These are phyloP conservation scores for Tipula confusa DNA, from an alignment of 2,888 invertebrate genomes.

Conservation along the genomic window DNA sequence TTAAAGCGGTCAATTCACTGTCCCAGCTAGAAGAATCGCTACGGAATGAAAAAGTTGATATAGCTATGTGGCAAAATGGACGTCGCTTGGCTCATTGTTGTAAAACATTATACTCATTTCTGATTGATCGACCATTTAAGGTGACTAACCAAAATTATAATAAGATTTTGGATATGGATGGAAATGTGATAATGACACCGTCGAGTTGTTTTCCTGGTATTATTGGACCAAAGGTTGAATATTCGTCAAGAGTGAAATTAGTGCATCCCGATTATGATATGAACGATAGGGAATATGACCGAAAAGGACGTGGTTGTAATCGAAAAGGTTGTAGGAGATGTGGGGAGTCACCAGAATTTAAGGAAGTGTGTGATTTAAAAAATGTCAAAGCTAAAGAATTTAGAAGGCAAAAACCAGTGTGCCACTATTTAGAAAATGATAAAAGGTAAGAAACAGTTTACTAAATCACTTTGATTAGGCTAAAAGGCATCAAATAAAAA, in stretches of 20 bases:
- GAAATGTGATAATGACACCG: slow-evolving; percentile 43
- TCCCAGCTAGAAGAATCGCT: slow-evolving; percentile 42
- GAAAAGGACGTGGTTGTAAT: not conserved
- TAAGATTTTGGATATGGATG: not conserved
- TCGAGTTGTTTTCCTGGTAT: slow-evolving; percentile 48
- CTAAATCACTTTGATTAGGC: too few relatives aligned
- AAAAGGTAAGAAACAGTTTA: not conserved
- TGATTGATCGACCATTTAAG: slow-evolving; percentile 33
- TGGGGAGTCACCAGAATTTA: not conserved
- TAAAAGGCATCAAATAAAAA: too few relatives aligned
- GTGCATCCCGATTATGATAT: not conserved
- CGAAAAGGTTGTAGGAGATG: not conserved
- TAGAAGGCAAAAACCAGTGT: slow-evolving; percentile 44
- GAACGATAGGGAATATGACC: not conserved
- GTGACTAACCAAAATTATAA: not conserved
- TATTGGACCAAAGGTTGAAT: slow-evolving; percentile 46
- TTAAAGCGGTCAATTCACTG: slow-evolving; percentile 41
- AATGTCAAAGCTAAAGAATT: slow-evolving; percentile 35
- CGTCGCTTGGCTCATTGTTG: slow-evolving; percentile 43
- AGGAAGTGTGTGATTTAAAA: not conserved
- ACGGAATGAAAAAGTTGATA: slow-evolving; percentile 43
- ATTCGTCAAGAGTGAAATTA: slow-evolving; percentile 38
- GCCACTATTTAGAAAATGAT: slow-evolving; percentile 38
- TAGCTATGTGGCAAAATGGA: slow-evolving; percentile 48
- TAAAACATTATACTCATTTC: slow-evolving; percentile 39